Percentiles rank a stretch among this genome's conserved stretches.
These are phyloP conservation scores for Aphrophora alni DNA, from an alignment of 2,888 invertebrate species.

Conservation along the genomic window DNA sequence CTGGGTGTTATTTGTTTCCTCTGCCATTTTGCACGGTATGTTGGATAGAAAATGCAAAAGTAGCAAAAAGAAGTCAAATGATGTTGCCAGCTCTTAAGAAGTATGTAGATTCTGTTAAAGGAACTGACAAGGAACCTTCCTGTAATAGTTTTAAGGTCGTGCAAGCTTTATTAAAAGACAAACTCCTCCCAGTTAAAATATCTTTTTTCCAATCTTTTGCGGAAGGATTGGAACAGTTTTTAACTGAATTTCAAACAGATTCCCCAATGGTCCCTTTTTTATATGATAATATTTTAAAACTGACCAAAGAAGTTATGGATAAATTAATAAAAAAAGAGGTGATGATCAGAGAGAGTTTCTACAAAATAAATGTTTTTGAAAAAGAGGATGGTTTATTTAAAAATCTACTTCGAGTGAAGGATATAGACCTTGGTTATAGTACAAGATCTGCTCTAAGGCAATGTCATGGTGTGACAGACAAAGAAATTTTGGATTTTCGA, in stretches of 20 bases:
- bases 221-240: background rate
- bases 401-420: background rate
- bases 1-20: background rate
- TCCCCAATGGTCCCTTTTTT: slow-evolving; percentile 1
- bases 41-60: slow-evolving; percentile 22
- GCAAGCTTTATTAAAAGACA: background rate
- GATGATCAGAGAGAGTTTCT: background rate
- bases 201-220: background rate
- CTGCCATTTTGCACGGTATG: slow-evolving; percentile 12
- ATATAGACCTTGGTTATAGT: background rate
- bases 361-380: background rate
- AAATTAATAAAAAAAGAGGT: background rate
- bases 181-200: slow-evolving; percentile 7
- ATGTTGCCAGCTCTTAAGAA: background rate
- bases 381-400: background rate
- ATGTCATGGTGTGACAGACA: background rate
- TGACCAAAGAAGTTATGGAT: background rate
- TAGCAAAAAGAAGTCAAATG: slow-evolving; percentile 6
- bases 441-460: background rate
- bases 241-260: background rate
- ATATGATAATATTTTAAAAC: background rate
- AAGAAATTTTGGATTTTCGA: background rate
- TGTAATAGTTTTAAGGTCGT: background rate
- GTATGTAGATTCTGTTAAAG: background rate
- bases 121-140: background rate